These are phyloP conservation scores for Centropristis striata DNA, from an alignment of 2,113 vertebrate genomes.

Conservation along the genomic window DNA sequence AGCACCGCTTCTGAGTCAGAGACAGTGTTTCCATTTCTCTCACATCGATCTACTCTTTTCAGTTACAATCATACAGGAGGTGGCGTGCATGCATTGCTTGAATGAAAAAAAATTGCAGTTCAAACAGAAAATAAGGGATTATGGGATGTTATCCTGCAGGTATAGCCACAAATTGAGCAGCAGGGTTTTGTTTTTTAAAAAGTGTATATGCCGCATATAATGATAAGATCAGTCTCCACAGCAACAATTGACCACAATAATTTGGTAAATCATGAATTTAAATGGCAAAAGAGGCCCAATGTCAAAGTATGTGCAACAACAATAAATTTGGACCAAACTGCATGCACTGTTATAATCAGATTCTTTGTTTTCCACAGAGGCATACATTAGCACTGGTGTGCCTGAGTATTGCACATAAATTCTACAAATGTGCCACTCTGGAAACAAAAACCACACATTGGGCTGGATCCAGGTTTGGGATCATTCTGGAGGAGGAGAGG, in stretches of 20 bases:
- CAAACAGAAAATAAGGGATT: background rate
- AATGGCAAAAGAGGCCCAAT: background rate
- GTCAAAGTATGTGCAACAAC: background rate
- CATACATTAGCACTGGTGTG: background rate
- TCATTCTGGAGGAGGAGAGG: background rate
- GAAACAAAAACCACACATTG: background rate
- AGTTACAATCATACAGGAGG: background rate
- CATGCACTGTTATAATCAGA: background rate
- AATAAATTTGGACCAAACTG: background rate
- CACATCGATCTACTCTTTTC: conserved; percentile 2
- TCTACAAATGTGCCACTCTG: background rate
- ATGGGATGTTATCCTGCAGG: background rate
- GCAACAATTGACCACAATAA: background rate
- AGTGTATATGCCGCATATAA: background rate
- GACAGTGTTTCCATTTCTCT: background rate
- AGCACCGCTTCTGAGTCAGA: background rate
- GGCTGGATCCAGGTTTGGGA: background rate
- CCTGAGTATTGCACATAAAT: background rate
- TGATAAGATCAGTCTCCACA: no score
- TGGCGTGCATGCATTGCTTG: background rate
- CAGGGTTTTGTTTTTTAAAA: no score
- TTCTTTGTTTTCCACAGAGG: background rate
- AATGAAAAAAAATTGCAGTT: conserved; percentile 1
- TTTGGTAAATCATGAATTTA: background rate
- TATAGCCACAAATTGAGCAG: background rate